Base-by-base conservation (phyloP, 2,113 vertebrate species). In the Rhineura floridana region DNA sequence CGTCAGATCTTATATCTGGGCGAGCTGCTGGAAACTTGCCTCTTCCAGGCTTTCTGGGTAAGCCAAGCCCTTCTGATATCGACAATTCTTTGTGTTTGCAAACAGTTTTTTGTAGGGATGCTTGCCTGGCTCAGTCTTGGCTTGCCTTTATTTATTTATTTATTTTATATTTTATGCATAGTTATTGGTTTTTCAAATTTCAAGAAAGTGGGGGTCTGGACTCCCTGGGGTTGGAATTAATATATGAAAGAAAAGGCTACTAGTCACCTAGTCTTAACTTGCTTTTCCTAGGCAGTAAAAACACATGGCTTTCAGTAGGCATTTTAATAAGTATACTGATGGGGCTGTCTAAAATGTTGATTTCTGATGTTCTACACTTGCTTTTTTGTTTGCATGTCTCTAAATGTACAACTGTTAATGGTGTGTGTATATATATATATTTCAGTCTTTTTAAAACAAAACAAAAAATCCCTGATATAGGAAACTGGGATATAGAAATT, bases 41-140 rank as follows among this genome's bases (percentile, higher is more conserved):
- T 98, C 93, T 99, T 99, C 95, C 98, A 99, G 94, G 97, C 98
- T 86, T 99, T 99, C 94, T 99, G 98, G 98, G 98, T 99, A 96
- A 96, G 76, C 86, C 33, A 10, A 12, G 55, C 4, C 2, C 8
- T 50, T 15, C 62, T 44, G 6, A 6, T 11, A 25, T 36, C n/a
- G 6, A 9, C 23, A 42, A 9, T 28, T 5, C 3, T 85, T 76
- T 33, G 28, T 23, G 25, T n/a, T 62, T 84, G 23, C 3, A 12
- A 83, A 28, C n/a, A n/a, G n/a, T n/a, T n/a, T n/a, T n/a, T n/a
- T n/a, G n/a, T n/a, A 52, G 19, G 19, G 77, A 23, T n/a, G 48
- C 5, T 30, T 55, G 77, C 50, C 50, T 36, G 17, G 6, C 19
- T 36, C 19, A n/a, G 3, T 33, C 46, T 78, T 21, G 2, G 5